A percentile compares a stretch with the other conserved stretches of the same genome.
Conservation (phyloP, 2,797 vertebrate species). For the Oreochromis mossambicus region DNA sequence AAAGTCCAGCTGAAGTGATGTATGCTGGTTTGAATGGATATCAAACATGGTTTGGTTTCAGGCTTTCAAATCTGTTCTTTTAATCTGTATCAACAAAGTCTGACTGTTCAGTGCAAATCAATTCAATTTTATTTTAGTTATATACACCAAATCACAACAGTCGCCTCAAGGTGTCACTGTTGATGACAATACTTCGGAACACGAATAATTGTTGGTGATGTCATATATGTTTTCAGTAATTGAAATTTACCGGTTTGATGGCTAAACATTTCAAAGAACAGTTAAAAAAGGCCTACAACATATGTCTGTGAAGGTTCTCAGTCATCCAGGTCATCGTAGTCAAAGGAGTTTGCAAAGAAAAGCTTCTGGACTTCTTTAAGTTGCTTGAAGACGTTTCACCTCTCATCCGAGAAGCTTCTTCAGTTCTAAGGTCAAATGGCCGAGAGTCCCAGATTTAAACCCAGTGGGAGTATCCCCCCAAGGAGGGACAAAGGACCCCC, state of each 20-base stretch:
- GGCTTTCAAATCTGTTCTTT: not conserved
- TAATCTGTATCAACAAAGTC: not conserved
- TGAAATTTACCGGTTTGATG: not conserved
- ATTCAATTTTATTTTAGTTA: not conserved
- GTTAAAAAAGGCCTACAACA: fast-evolving
- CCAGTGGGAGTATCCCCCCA: too few relatives aligned
- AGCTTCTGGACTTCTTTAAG: too few relatives aligned
- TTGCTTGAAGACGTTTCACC: too few relatives aligned
- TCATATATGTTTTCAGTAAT: not conserved
- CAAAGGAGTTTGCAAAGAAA: too few relatives aligned
- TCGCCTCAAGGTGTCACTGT: not conserved
- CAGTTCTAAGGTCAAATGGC: too few relatives aligned
- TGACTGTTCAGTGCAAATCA: not conserved
- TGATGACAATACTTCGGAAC: not conserved
- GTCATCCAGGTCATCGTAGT: too few relatives aligned
- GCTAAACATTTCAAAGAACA: not conserved
- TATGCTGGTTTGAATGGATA: not conserved
- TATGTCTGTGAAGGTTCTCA: not conserved
- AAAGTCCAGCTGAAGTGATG: not conserved
- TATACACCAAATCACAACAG: not conserved
- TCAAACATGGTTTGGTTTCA: not conserved
- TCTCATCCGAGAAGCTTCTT: too few relatives aligned
- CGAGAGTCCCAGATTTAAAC: too few relatives aligned
- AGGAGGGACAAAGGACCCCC: too few relatives aligned
- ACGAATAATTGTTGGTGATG: not conserved